Conservation (phyloP, 2,888 invertebrate species). For the Dilophus febrilis region DNA sequence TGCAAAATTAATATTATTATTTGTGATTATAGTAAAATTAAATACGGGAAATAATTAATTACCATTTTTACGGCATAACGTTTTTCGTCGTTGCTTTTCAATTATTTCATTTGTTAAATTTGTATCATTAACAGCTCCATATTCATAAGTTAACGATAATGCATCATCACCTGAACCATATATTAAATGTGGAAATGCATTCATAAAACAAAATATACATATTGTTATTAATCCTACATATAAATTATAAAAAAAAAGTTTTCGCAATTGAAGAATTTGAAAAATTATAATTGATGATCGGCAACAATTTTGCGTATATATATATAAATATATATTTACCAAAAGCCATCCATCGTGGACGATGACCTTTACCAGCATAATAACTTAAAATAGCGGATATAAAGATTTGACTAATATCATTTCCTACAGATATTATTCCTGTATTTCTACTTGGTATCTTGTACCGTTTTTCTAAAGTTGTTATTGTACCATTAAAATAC, state of each 20-base stretch:
- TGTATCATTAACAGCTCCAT: conserved; percentile 30
- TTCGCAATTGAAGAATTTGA: not conserved
- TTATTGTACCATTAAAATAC: conserved; percentile 57
- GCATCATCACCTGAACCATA: conserved; percentile 53
- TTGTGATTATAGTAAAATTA: not conserved
- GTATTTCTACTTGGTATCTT: conserved; percentile 54
- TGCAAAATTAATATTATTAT: not conserved
- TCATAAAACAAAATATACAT: conserved; percentile 46
- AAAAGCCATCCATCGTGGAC: conserved; percentile 55
- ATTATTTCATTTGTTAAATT: conserved; percentile 30
- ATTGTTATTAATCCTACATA: conserved; percentile 34
- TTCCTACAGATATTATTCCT: conserved; percentile 53
- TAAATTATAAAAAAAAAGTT: not conserved
- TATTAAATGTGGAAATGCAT: conserved; percentile 47
- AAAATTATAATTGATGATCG: not conserved
- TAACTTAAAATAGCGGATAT: conserved; percentile 48
- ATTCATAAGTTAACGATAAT: conserved; percentile 40
- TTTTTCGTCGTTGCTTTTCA: conserved; percentile 36
- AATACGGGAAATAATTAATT: conserved; percentile 6
- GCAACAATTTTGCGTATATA: not conserved
- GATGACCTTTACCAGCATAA: conserved; percentile 51
- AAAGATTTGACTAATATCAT: conserved; percentile 53
- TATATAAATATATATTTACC: conserved; percentile 15
- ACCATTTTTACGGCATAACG: conserved; percentile 33
- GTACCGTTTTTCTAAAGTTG: conserved; percentile 54